Base-by-base conservation (phyloP, 2,888 invertebrate genomes). In the Linnaemya vulpina region DNA sequence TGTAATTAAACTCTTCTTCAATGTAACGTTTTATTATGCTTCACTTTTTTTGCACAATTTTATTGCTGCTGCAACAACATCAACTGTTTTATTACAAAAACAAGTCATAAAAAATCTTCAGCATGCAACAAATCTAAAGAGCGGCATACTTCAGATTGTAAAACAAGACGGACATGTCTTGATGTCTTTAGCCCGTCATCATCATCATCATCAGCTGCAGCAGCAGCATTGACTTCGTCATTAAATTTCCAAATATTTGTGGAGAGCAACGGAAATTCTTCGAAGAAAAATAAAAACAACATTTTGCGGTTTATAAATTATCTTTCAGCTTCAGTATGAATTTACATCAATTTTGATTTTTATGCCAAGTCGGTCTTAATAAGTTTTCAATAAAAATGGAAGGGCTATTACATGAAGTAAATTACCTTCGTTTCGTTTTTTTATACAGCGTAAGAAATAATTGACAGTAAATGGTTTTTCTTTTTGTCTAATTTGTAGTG, bases 51-150 rank as follows among this genome's bases (percentile, higher is more conserved):
- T 53, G 38, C 13, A 22, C n/a, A 25, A 17, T 62, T 49, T 62
- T 53, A 76, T 60, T 63, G 46, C 35, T 67, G 68, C 63, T 78
- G 70, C 68, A 55, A 51, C 55, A 70, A 43, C 62, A 71, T 68
- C 71, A 49, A 60, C 78, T 38, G 49, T 81, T 84, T 81, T 84
- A 77, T 81, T 76, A 73, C 71, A 73, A 84, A 79, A 84, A 79
- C 82, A 85, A 83, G 83, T 85, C 85, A 85, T 79, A 79, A 84
- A 68, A 51, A 67, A 73, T 84, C 30, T 81, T 38, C 76, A 77
- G 68, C 76, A 84, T 75, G 76, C 79, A 74, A 67, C 67, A 79
- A 58, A 65, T 38, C 79, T 73, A 22, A 53, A 85, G 55, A 67
- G 75, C 81, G 81, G 84, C 74, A 75, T 75, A 49, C 22, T 67